Evolutionary conservation across 2,888 invertebrate genomes (phyloP).

Genomic region (Acleris cristana): DNA sequence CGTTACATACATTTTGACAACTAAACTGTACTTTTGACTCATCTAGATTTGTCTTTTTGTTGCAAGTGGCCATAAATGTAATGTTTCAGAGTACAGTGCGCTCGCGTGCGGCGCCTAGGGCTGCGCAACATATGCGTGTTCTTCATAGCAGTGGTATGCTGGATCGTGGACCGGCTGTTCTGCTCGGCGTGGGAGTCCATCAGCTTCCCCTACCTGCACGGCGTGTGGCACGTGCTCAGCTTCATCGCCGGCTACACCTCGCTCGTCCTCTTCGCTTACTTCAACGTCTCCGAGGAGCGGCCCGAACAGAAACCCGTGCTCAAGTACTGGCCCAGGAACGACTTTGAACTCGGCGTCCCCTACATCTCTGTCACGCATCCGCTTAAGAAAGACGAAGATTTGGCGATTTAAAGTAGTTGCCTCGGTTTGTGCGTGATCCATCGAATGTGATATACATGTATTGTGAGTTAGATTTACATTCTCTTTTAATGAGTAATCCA

Average conservation of each 20-base stretch:
- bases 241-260: slow-evolving; percentile 91
- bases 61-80: neutral
- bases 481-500: slow-evolving; percentile 5
- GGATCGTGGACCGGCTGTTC: slow-evolving; percentile 90
- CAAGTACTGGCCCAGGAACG: slow-evolving; percentile 90
- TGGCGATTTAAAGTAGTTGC: slow-evolving; percentile 68
- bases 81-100: slow-evolving; percentile 82
- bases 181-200: slow-evolving; percentile 91
- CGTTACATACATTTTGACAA: too few species aligned
- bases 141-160: slow-evolving; percentile 88
- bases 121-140: slow-evolving; percentile 87
- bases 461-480: slow-evolving; percentile 18
- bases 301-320: slow-evolving; percentile 88
- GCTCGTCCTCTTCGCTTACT: slow-evolving; percentile 91
- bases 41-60: too few species aligned
- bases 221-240: slow-evolving; percentile 92
- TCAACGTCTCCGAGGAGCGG: slow-evolving; percentile 88
- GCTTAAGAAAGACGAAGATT: slow-evolving; percentile 72
- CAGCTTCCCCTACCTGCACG: slow-evolving; percentile 92
- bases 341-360: slow-evolving; percentile 90
- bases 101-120: slow-evolving; percentile 88
- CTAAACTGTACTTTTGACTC: too few species aligned
- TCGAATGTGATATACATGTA: slow-evolving; percentile 21
- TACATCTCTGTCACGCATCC: slow-evolving; percentile 87
- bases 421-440: slow-evolving; percentile 35